A percentile compares a stretch with the other conserved stretches of the same genome.
Evolutionary conservation across 2,888 invertebrate genomes (phyloP).

Genomic region (Cryptocephalus moraei): DNA sequence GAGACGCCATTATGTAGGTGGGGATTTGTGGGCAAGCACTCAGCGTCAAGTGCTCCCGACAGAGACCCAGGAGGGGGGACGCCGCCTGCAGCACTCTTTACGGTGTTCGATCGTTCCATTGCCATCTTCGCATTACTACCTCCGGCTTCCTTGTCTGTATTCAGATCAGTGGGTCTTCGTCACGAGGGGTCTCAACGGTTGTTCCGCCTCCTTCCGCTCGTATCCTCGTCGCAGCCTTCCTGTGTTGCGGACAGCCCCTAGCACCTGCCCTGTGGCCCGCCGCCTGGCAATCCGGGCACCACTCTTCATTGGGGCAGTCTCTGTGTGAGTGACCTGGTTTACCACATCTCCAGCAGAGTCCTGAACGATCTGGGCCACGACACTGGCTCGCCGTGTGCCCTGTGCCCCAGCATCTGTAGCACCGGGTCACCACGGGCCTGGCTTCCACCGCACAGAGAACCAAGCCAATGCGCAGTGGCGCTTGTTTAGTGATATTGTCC

Average conservation of each 20-base stretch:
- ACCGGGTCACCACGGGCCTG: background rate
- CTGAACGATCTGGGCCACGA: background rate
- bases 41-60: too few relatives aligned
- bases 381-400: background rate
- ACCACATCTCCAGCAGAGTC: background rate
- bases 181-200: background rate
- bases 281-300: background rate
- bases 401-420: background rate
- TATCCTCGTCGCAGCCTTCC: background rate
- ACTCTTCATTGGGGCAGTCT: too few relatives aligned
- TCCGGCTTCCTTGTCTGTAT: too few relatives aligned
- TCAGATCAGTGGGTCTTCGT: too few relatives aligned
- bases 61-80: too few relatives aligned
- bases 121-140: too few relatives aligned
- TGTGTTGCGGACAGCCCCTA: background rate
- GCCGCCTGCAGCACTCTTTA: too few relatives aligned
- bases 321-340: background rate
- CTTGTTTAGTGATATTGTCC: background rate
- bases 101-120: too few relatives aligned
- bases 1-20: too few relatives aligned
- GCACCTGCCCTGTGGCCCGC: background rate
- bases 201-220: background rate
- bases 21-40: too few relatives aligned
- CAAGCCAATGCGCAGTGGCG: background rate
- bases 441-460: background rate